Evolutionary conservation across 2,888 invertebrate species (phyloP), one percentile per base, ranked within the genome.

Genomic region (Platycnemis pennipes): DNA sequence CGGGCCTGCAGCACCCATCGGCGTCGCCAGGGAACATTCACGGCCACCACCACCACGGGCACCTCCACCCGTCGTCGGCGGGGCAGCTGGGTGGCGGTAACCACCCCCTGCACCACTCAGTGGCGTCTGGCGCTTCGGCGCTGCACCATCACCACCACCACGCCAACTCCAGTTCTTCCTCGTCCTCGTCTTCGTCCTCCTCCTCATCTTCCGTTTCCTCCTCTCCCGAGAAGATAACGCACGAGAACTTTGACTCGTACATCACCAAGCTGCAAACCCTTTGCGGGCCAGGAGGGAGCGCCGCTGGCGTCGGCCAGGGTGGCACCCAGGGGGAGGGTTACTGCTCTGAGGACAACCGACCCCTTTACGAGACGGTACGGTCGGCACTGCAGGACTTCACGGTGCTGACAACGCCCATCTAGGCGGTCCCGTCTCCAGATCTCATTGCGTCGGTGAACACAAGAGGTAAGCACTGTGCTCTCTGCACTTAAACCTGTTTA

Each of bases 171-270:
- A 89, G 63, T 22, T 11, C 19, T 1, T 49, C 49, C 0, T 31
- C 31, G 1, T 77, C 77, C 13, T 91, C 89, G 5, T 91, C 89
- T 2, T 91, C 89, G 0, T 56, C 56, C 1, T 89, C 94, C 1
- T 46, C 94, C 19, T 94, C 94, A 53, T 94, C 97, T 0, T 91
- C 89, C 0, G 89, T 91, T 0, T 56, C 89, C 2, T 91, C 89
- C 0, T 91, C 89, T 44, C 97, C 97, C 86, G 98, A 98, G 95
- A 98, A 98, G 96, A 97, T 98, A 95, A 98, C 98, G 87, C 98
- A 98, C 96, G 99, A 99, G 96, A 99, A 99, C 97, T 99, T 99
- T 96, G 99, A 99, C 97, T 98, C 98, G 95, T 99, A 99, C 97
- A 97, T 99, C 96, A 98, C 98, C 95, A 99, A 99, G 96, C 97